These are phyloP conservation scores for Anguilla pacifica DNA, from an alignment of 2,797 vertebrate genomes.

Conservation along the genomic window DNA sequence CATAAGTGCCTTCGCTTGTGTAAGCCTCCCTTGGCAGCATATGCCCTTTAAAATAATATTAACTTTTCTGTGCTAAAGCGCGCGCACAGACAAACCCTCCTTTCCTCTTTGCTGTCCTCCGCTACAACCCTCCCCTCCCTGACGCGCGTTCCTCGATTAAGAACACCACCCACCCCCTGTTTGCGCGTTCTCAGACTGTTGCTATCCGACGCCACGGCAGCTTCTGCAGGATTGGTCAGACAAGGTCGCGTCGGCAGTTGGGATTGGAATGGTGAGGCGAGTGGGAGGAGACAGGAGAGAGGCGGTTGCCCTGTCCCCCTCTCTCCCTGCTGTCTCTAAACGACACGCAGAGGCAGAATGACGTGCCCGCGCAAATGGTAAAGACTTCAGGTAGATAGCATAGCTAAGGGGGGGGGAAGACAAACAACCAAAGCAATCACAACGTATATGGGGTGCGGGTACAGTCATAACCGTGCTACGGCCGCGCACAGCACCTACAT, in stretches of 20 bases:
- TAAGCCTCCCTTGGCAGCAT: constrained; percentile 39
- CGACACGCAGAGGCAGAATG: constrained; percentile 68
- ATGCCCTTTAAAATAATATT: constrained; percentile 58
- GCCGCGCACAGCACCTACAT: not conserved
- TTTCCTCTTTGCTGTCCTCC: constrained; percentile 31
- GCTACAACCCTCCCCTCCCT: constrained; percentile 36
- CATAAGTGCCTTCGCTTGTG: constrained; percentile 4
- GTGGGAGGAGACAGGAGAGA: constrained; percentile 64
- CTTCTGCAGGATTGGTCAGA: constrained; percentile 67
- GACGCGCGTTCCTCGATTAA: constrained; percentile 50
- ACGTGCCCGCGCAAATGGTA: constrained; percentile 75
- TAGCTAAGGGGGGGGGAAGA: constrained; percentile 27
- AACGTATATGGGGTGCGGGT: not conserved
- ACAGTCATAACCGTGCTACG: not conserved
- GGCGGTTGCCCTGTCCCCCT: constrained; percentile 62
- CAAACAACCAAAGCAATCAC: constrained; percentile 23
- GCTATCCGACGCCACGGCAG: constrained; percentile 80
- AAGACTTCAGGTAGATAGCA: constrained; percentile 74
- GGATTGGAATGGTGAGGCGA: constrained; percentile 62
- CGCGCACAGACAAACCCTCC: constrained; percentile 37
- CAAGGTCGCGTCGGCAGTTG: constrained; percentile 48
- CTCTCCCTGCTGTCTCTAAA: constrained; percentile 61
- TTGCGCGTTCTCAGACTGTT: constrained; percentile 74
- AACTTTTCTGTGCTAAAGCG: constrained; percentile 68
- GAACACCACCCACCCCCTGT: constrained; percentile 59